Evolutionary conservation across 1,140 invertebrate genomes (phyloP).

Genomic region (Pseudomyrmex flavicornis): DNA sequence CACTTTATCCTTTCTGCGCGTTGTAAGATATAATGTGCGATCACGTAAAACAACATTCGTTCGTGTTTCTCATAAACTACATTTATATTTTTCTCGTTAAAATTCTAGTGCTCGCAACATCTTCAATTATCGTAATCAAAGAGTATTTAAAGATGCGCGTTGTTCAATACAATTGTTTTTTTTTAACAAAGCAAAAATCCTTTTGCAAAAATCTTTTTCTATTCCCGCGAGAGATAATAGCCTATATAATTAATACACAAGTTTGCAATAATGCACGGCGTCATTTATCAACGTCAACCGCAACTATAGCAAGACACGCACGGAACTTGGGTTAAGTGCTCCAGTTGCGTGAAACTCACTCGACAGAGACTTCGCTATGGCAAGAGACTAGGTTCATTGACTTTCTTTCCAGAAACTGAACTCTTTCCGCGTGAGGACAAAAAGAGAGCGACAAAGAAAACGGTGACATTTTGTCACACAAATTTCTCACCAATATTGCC

Average conservation of each 20-base stretch:
- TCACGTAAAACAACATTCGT: no score
- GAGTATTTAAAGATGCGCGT: no score
- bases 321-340: conserved; percentile 45
- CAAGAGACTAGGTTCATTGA: conserved; percentile 18
- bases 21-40: no score
- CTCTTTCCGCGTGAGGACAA: background rate
- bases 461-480: background rate
- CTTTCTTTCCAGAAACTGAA: conserved; percentile 3
- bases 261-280: conserved; percentile 47
- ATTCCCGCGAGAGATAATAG: background rate
- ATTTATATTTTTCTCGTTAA: no score
- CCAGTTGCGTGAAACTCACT: conserved; percentile 43
- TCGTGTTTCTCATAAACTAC: no score
- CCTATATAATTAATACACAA: conserved; percentile 51
- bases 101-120: no score
- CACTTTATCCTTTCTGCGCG: no score
- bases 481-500: no score
- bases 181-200: no score
- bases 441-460: background rate
- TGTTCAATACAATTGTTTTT: no score
- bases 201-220: background rate
- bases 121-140: no score
- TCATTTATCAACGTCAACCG: conserved; percentile 53
- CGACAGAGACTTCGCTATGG: conserved; percentile 6
- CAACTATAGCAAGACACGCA: conserved; percentile 49